These are phyloP conservation scores for Leucoraja ocellata DNA, from an alignment of 2,797 vertebrate species.

Conservation along the genomic window DNA sequence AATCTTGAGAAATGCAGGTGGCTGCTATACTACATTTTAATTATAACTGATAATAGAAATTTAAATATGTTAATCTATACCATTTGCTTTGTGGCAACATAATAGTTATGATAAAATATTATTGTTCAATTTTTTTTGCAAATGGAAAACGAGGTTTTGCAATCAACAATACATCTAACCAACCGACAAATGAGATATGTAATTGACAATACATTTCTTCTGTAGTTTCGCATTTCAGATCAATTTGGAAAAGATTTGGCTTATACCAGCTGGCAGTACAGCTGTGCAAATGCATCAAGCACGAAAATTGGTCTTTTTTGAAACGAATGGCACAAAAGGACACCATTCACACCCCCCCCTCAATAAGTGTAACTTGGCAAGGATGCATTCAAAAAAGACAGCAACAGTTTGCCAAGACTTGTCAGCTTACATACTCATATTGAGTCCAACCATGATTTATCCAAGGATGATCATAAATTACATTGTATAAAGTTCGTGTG, in stretches of 20 bases:
- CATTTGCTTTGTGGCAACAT: not conserved
- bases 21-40: not conserved
- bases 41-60: not conserved
- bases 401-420: not conserved
- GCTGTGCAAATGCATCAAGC: not conserved
- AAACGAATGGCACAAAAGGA: not conserved
- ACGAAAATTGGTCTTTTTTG: constrained; percentile 21
- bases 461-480: not conserved
- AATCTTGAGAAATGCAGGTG: not conserved
- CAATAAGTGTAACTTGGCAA: not conserved
- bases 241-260: not conserved
- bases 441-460: not conserved
- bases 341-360: not conserved
- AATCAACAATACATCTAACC: not conserved
- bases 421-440: not conserved
- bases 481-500: not conserved
- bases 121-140: not conserved
- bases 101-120: not conserved
- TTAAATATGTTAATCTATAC: not conserved
- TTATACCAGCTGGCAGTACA: not conserved
- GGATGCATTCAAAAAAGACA: not conserved
- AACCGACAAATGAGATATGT: not conserved
- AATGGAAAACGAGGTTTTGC: not conserved
- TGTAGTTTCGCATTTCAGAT: not conserved
- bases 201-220: not conserved